Base-by-base conservation (phyloP, 2,113 vertebrate species). In the Shinisaurus crocodilurus region DNA sequence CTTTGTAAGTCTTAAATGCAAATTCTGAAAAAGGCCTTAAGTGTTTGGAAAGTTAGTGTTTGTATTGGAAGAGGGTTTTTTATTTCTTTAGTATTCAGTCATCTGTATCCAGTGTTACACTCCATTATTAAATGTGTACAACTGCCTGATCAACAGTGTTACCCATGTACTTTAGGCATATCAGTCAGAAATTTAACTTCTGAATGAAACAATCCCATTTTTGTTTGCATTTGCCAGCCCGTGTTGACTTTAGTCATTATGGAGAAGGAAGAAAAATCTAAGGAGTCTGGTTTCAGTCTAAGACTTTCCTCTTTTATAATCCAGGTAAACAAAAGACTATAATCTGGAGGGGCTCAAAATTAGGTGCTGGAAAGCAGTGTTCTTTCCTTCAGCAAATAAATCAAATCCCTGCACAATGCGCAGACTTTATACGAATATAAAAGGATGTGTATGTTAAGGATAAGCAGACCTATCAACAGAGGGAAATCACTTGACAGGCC, bases 331-430 rank as follows among this genome's bases (percentile, higher is more conserved):
- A 85, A 86, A 94, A 88, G 88, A 87, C 79, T 86, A 80, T 70
- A 23, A 3, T 43, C 70, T 1, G 75, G 75, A 74, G 69, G 67
- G 91, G 76, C 75, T 86, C 76, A 69, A 69, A 90, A 90, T 85
- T 76, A 93, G 86, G 81, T 88, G 81, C 75, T 63, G 27, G 10
- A 90, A 94, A 85, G 88, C n/a, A n/a, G 20, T 84, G 92, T 92
- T 79, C 82, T 93, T 95, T 67, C 83, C 63, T 90, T 93, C 88
- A 94, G 80, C 74, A 95, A 89, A 88, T 92, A 93, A 94, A 95
- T 96, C 89, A 89, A 80, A n/a, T 87, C 75, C 86, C 92, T 90
- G 89, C 82, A 83, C 82, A 1, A 1, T 48, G 5, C 45, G 75
- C 29, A 70, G 79, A 48, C 65, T 57, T 65, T 27, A 63, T 81